phyloP scores from a whole-genome alignment of 2,113 vertebrate species.

The Crypturellus undulatus region DNA sequence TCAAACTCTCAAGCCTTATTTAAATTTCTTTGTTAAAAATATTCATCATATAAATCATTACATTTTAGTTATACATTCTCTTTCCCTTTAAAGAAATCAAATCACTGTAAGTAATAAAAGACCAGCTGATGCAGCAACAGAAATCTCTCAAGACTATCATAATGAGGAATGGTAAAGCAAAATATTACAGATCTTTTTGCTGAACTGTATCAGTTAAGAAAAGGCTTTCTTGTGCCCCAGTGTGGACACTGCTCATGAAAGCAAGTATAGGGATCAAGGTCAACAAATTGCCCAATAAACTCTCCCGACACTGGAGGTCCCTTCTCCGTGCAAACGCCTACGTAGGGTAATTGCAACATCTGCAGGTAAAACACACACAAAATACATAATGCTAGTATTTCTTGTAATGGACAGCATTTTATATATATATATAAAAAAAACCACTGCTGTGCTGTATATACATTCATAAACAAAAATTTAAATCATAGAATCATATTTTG shows the following conservation, averaged over 20 bases:
- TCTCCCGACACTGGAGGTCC: neutral
- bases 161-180: neutral
- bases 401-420: neutral
- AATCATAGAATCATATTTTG: neutral
- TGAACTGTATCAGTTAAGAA: neutral
- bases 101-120: neutral
- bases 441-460: neutral
- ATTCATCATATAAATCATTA: conserved; percentile 21
- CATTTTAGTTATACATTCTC: neutral
- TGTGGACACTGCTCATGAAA: neutral
- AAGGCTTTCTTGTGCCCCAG: neutral
- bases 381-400: neutral
- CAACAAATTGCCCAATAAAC: neutral
- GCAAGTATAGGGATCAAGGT: neutral
- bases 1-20: conserved; percentile 31
- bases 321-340: neutral
- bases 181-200: conserved; percentile 10
- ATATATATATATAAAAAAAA: neutral
- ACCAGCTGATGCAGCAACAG: neutral
- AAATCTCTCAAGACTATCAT: conserved; percentile 4
- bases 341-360: neutral
- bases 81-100: neutral
- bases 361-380: neutral
- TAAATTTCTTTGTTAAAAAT: conserved; percentile 47
- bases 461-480: neutral